Evolutionary conservation across 2,113 vertebrate genomes (phyloP).

Genomic region (Pseudorectes ferrugineus): DNA sequence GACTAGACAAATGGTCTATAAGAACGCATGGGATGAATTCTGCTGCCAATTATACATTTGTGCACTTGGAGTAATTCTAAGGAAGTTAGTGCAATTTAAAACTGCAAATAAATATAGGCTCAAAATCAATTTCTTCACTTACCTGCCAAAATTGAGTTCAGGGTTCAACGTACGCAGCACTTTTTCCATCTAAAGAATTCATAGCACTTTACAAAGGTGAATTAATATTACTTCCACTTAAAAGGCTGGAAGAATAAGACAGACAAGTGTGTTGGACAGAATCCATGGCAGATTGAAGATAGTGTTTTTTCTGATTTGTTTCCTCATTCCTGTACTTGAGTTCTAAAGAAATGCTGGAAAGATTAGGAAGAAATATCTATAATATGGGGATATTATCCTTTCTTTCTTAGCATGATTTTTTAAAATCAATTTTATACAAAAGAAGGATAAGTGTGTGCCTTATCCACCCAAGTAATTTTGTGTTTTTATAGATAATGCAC

Average conservation of each 20-base stretch:
- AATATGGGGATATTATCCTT: neutral
- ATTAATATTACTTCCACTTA: conserved; percentile 12
- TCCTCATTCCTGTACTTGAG: neutral
- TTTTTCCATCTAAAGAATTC: conserved; percentile 33
- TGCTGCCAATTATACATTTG: neutral
- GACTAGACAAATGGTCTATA: neutral
- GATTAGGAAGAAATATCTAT: neutral
- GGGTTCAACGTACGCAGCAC: neutral
- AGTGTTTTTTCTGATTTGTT: neutral
- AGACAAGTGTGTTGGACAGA: neutral
- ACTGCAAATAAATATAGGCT: conserved; percentile 41
- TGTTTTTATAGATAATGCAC: neutral
- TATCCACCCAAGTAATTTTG: neutral
- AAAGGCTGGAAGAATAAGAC: neutral
- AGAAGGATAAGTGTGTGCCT: neutral
- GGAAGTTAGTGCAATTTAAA: conserved; percentile 37
- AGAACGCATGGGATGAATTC: neutral
- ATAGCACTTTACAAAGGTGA: conserved; percentile 28
- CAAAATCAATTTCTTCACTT: conserved; percentile 50
- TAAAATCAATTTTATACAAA: neutral
- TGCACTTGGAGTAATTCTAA: neutral
- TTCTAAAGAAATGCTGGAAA: neutral
- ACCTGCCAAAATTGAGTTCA: conserved; percentile 40
- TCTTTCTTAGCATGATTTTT: neutral
- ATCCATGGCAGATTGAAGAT: neutral